Conservation (phyloP, 2,797 vertebrate genomes). For the Ciconia nigra region DNA sequence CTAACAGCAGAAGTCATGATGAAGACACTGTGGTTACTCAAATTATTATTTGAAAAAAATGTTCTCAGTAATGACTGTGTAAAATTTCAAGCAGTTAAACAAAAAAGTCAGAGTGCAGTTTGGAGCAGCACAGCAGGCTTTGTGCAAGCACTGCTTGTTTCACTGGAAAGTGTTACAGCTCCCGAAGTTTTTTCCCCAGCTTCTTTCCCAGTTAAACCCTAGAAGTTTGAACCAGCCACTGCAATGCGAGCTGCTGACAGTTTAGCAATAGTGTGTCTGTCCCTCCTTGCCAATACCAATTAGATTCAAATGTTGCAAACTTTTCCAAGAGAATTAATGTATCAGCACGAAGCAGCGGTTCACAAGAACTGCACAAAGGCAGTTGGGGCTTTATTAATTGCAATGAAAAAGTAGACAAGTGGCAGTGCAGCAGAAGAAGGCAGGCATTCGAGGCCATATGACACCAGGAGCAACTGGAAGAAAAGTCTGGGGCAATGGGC, state of each 20-base stretch:
- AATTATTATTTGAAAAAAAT: not conserved
- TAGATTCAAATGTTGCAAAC: not conserved
- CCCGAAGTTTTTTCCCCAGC: not conserved
- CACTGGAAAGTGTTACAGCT: not conserved
- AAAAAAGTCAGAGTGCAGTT: not conserved
- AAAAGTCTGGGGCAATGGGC: not conserved
- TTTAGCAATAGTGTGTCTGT: not conserved
- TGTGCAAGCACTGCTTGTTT: not conserved
- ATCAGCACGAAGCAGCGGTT: not conserved
- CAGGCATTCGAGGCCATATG: not conserved
- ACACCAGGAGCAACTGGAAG: not conserved
- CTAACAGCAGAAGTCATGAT: not conserved
- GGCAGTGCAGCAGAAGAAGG: not conserved
- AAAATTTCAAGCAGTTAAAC: not conserved
- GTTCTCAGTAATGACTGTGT: not conserved
- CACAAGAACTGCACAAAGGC: not conserved
- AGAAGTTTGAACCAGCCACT: not conserved
- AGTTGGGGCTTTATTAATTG: not conserved
- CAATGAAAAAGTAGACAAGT: not conserved
- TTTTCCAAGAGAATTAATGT: not conserved
- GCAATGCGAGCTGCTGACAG: not conserved
- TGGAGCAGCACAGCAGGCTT: not conserved
- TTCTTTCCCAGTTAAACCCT: not conserved
- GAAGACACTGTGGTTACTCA: not conserved
- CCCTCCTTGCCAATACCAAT: not conserved